Evolutionary conservation across 2,797 vertebrate species (phyloP).

Genomic region (Podargus strigoides): DNA sequence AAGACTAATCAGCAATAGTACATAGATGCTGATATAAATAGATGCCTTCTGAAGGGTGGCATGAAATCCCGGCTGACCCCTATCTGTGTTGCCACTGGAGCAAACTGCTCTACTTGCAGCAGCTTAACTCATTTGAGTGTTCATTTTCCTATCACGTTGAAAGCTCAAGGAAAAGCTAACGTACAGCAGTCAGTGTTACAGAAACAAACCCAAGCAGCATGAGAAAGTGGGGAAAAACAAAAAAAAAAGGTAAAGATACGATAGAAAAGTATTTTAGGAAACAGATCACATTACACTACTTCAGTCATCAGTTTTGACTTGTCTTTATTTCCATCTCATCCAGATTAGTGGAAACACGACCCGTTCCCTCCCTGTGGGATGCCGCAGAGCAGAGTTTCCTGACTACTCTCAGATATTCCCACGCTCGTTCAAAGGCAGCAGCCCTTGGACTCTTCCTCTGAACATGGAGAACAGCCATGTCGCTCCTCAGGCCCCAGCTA

Average conservation of each 20-base stretch:
- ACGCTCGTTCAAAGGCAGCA: background rate
- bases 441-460: background rate
- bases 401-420: constrained; percentile 25
- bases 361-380: constrained; percentile 11
- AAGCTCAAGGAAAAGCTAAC: background rate
- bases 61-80: background rate
- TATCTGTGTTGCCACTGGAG: background rate
- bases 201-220: constrained; percentile 1
- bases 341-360: constrained; percentile 20
- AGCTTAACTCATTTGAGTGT: background rate
- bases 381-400: background rate
- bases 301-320: constrained; percentile 25
- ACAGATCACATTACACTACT: background rate
- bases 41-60: background rate
- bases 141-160: background rate
- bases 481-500: background rate
- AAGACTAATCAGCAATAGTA: background rate
- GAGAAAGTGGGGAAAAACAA: background rate
- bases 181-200: background rate
- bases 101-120: background rate
- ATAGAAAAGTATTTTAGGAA: constrained; percentile 47
- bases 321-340: constrained; percentile 36
- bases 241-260: background rate
- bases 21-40: background rate
- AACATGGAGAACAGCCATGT: background rate